These are phyloP conservation scores for Thereva unica DNA, from an alignment of 2,888 invertebrate species.

Conservation along the genomic window DNA sequence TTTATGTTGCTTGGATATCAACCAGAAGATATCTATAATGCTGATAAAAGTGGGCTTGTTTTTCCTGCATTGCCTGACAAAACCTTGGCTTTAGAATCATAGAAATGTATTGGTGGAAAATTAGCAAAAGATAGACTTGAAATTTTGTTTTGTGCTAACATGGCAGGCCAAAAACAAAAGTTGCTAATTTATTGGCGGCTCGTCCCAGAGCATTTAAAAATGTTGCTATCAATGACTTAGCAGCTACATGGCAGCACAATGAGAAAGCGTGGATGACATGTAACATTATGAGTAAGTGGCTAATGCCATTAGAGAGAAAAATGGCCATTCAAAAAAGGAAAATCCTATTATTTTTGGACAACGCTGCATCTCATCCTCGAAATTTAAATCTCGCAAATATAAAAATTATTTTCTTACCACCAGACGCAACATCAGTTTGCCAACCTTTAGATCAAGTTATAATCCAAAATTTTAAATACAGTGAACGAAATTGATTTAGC, in stretches of 20 bases:
- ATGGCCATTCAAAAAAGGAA: too few relatives aligned
- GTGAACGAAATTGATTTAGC: constrained; percentile 33
- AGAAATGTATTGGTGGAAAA: constrained; percentile 21
- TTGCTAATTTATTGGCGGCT: constrained; percentile 48
- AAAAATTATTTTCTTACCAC: constrained; percentile 29
- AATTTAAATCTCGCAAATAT: constrained; percentile 34
- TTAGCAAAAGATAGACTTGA: constrained; percentile 47
- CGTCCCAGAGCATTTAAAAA: constrained; percentile 49
- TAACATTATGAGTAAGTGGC: neutral
- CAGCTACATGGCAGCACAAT: constrained; percentile 1
- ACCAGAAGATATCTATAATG: constrained; percentile 2
- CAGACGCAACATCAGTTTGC: constrained; percentile 33
- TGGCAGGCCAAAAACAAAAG: constrained; percentile 49
- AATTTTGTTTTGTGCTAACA: constrained; percentile 49
- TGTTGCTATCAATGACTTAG: constrained; percentile 42
- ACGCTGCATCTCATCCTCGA: constrained; percentile 18
- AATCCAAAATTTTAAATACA: constrained; percentile 38
- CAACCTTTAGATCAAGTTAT: constrained; percentile 41
- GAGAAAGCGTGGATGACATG: constrained; percentile 27
- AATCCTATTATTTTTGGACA: too few relatives aligned
- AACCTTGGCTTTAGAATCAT: constrained; percentile 21
- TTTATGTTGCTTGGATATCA: neutral
- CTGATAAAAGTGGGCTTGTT: constrained; percentile 15
- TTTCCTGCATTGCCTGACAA: constrained; percentile 24
- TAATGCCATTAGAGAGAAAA: neutral